Base-by-base conservation (phyloP, 2,797 vertebrate species). In the Tokudaia tokunoshimensis region DNA sequence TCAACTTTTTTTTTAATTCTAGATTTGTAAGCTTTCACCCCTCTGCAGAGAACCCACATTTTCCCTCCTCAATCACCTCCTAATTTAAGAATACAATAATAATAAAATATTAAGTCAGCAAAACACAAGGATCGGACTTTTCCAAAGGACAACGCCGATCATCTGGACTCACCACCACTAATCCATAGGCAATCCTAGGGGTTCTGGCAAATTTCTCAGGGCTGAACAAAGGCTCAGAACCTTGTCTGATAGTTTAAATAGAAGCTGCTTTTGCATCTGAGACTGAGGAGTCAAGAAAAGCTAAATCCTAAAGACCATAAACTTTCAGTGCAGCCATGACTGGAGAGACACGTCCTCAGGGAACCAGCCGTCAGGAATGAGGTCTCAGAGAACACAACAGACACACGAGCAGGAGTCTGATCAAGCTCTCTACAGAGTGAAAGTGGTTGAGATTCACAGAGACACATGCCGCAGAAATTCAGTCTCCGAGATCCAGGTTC, bases 21-120 rank as follows among this genome's bases (percentile, higher is more conserved):
- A 95, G 95, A 96, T 94, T 97, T 97, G 94, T 97, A 97, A 90
- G 94, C 84, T 94, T 92, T 96, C 94, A 94, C 41, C 94, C 63
- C 63, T 93, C 52, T 92, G 20, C 82, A 94, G 91, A 93, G 52
- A 95, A 61, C 74, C 50, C 72, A 88, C 75, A 67, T 90, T 96
- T 97, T 80, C 55, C 80, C 83, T 92, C 44, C 6, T 91, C 91
- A 88, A 95, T 97, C 92, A 97, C 87, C 83, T 94, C 93, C 94
- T 96, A 95, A 97, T 97, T 97, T 96, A 88, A 91, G 65, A 96
- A 93, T 85, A 63, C 52, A 95, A 92, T 94, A 94, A 94, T 97
- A 92, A 91, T 91, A 95, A 96, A 97, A 96, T 76, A 96, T 94
- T 85, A 97, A 95, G 75, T 76, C 65, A 37, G 22, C 55, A 96